phyloP scores from a whole-genome alignment of 2,797 vertebrate genomes.

The Sebastes elongatus region DNA sequence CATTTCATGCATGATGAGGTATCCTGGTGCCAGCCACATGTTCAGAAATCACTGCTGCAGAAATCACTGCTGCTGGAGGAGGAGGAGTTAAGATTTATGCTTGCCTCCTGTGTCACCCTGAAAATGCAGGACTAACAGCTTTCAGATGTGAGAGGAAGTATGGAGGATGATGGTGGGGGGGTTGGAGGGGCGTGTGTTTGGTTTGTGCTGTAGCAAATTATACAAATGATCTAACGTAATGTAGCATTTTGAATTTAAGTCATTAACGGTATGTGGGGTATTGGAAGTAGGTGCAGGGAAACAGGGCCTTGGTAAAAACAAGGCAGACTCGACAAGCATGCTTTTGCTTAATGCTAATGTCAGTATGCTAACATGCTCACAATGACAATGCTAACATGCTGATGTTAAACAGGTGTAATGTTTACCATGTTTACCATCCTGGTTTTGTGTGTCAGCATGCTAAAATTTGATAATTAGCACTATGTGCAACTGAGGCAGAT shows the following conservation, averaged over 20 bases:
- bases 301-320: neutral
- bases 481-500: neutral
- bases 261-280: neutral
- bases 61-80: slow-evolving; percentile 25
- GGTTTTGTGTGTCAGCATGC: neutral
- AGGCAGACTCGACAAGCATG: neutral
- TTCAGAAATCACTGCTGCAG: slow-evolving; percentile 39
- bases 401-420: too few relatives aligned
- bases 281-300: neutral
- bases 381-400: too few relatives aligned
- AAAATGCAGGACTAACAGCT: slow-evolving; percentile 68
- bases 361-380: neutral
- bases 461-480: neutral
- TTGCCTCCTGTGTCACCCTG: slow-evolving; percentile 70
- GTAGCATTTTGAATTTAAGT: neutral
- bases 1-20: slow-evolving; percentile 29
- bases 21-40: slow-evolving; percentile 69
- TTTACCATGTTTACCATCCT: neutral
- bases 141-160: slow-evolving; percentile 71
- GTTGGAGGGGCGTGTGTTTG: neutral
- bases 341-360: neutral
- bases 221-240: neutral
- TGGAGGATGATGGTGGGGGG: slow-evolving; percentile 1
- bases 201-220: neutral
- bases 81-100: slow-evolving; percentile 62